Conservation (phyloP, 2,113 vertebrate species). For the Calidris pygmaea region DNA sequence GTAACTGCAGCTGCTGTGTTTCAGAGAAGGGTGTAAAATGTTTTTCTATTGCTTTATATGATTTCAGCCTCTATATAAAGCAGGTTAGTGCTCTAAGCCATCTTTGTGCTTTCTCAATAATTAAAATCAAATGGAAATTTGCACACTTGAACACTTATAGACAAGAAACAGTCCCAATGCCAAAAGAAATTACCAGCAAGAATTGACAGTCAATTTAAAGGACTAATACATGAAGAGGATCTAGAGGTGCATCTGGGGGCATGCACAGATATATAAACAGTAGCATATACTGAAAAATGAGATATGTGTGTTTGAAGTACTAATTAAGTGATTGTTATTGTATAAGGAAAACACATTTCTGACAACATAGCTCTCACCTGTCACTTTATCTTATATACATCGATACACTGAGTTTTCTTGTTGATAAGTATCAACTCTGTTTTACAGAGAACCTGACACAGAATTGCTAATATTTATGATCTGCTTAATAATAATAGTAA, state of each 20-base stretch:
- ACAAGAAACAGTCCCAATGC: background rate
- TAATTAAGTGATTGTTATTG: background rate
- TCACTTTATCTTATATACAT: background rate
- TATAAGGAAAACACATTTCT: background rate
- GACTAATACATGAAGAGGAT: background rate
- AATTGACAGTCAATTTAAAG: background rate
- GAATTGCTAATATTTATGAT: background rate
- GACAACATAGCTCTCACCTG: background rate
- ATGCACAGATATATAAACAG: background rate
- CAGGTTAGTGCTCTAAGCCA: background rate
- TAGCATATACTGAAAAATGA: background rate
- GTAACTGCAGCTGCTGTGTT: background rate
- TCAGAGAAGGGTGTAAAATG: background rate
- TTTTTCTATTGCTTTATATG: background rate
- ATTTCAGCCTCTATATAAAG: background rate
- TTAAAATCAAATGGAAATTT: background rate
- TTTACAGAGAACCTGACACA: background rate
- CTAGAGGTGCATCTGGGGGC: background rate
- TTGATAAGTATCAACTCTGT: background rate
- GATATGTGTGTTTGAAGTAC: background rate
- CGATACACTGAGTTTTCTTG: background rate
- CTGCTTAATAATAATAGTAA: background rate
- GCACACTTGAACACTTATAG: background rate
- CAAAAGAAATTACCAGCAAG: background rate
- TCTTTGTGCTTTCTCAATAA: background rate